Evolutionary conservation across 1,140 invertebrate genomes (phyloP).

Genomic region (Apis florea): DNA sequence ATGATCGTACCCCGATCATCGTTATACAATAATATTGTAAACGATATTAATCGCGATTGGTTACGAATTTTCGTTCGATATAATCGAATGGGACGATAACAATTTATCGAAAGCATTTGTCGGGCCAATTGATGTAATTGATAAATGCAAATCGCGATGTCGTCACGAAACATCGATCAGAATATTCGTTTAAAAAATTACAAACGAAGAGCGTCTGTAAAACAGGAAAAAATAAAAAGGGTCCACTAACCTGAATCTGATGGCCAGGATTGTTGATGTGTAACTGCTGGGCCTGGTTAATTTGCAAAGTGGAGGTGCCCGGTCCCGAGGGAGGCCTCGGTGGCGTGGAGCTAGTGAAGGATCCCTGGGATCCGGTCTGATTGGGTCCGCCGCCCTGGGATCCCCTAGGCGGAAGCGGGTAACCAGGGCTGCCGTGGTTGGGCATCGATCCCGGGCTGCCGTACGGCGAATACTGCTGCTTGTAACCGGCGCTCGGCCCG

Average conservation of each 20-base stretch:
- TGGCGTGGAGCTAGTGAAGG: conserved; percentile 82
- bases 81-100: no score
- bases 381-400: conserved; percentile 73
- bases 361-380: conserved; percentile 74
- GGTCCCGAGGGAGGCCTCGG: conserved; percentile 84
- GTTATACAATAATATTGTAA: no score
- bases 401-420: conserved; percentile 81
- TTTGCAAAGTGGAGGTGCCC: conserved; percentile 85
- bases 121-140: no score
- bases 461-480: conserved; percentile 86
- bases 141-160: no score
- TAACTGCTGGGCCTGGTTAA: conserved; percentile 92
- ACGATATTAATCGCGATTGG: no score
- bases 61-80: no score
- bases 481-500: conserved; percentile 76
- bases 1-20: no score
- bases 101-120: no score
- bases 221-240: not conserved
- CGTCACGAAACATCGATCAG: no score
- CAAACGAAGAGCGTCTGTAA: not conserved
- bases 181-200: no score
- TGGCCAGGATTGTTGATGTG: conserved; percentile 90
- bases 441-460: conserved; percentile 83
- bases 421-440: conserved; percentile 84
- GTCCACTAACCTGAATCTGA: conserved; percentile 85